phyloP scores from a whole-genome alignment of 2,797 vertebrate genomes.

The Chrosomus eos region DNA sequence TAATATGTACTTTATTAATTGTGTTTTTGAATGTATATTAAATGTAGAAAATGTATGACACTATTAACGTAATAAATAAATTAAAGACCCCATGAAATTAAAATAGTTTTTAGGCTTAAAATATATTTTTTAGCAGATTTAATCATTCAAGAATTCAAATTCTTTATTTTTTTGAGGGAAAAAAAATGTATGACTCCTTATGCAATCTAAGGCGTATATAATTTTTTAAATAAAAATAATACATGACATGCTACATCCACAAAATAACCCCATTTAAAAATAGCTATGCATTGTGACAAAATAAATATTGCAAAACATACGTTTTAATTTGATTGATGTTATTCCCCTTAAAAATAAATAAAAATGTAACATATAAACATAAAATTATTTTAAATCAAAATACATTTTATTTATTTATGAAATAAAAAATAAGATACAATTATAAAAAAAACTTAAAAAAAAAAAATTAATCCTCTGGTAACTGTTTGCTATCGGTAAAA shows the following conservation, averaged over 20 bases:
- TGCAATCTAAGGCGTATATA: neutral
- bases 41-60: neutral
- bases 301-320: neutral
- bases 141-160: neutral
- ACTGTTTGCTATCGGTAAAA: too few species aligned
- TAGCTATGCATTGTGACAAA: neutral
- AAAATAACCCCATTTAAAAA: neutral
- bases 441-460: too few species aligned
- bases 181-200: too few species aligned
- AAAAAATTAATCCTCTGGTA: too few species aligned
- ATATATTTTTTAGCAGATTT: neutral
- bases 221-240: neutral
- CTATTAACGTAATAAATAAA: neutral
- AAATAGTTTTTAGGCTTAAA: neutral
- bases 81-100: neutral
- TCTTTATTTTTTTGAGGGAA: neutral
- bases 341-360: too few species aligned
- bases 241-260: neutral
- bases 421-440: too few species aligned
- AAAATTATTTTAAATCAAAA: too few species aligned
- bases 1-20: neutral
- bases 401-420: too few species aligned
- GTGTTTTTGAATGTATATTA: neutral
- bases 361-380: too few species aligned
- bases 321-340: too few species aligned